Evolutionary conservation across 2,113 vertebrate genomes (phyloP).

Genomic region (Prunella fulvescens): DNA sequence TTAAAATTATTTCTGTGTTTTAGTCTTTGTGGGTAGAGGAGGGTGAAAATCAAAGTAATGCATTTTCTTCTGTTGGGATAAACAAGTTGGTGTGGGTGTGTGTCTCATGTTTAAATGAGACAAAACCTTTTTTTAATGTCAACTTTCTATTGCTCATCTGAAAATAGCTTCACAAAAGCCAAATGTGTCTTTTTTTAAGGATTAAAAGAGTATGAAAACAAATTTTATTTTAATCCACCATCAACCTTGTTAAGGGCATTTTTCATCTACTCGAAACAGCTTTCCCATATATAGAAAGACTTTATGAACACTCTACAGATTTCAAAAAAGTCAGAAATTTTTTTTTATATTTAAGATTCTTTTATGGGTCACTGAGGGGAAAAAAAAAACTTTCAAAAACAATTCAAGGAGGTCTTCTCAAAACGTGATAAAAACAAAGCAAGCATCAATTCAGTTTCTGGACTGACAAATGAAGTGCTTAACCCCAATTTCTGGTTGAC

Average conservation of each 20-base stretch:
- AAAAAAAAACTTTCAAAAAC: background rate
- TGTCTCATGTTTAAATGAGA: background rate
- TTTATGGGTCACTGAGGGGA: background rate
- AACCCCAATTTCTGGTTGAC: background rate
- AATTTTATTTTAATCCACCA: background rate
- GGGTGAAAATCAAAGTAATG: conserved; percentile 13
- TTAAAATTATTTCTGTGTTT: background rate
- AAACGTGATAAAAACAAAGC: background rate
- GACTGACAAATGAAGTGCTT: background rate
- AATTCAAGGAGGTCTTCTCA: background rate
- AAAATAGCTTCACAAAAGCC: background rate
- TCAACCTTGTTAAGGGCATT: background rate
- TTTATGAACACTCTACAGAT: background rate
- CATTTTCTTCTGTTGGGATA: conserved; percentile 32
- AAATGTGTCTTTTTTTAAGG: background rate
- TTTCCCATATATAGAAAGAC: background rate
- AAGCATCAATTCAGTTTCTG: background rate
- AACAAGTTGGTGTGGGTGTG: conserved; percentile 10
- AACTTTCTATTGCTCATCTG: background rate
- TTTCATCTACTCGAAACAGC: background rate
- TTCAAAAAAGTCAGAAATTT: background rate
- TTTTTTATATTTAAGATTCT: background rate
- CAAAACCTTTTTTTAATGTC: background rate
- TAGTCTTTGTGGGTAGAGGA: background rate
- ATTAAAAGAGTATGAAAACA: background rate